Evolutionary conservation across 2,888 invertebrate genomes (phyloP), one percentile per base, ranked within the genome.

Genomic region (Boloria selene): DNA sequence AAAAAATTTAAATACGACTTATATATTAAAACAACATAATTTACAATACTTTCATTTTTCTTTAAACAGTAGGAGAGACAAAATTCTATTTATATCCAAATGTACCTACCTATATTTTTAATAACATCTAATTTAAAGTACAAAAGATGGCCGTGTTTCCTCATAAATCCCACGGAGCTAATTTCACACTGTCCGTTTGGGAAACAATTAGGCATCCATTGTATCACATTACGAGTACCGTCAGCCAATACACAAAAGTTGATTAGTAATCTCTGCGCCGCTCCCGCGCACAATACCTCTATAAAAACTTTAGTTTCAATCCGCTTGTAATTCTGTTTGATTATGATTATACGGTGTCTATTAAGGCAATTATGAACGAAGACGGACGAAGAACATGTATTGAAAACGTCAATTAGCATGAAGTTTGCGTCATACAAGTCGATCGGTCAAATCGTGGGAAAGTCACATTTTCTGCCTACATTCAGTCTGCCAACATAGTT

Each of bases 281-380:
- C 73, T 73, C 68, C 72, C 70, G 70, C 69, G 70, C 59, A 82
- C 81, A 85, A 81, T 81, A 72, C 76, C 74, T 75, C 75, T 79
- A 85, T 77, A 85, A 84, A 85, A 85, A 82, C 75, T 66, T 75
- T 78, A 77, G 74, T 78, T 79, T 79, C 82, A 83, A 88, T 83
- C 80, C 79, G 78, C 79, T 75, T 80, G 83, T 90, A 88, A 88
- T 85, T 85, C 82, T 82, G 78, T 85, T 86, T 87, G 87, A 88
- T 87, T 87, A 83, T 84, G 82, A 86, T 85, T 85, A 83, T 81
- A 82, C 79, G 78, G 76, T 78, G 79, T 83, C 85, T 88, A 87
- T 88, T 86, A 86, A 81, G 81, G 80, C 83, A 89, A 90, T 90
- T 90, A 90, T 88, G 77, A 82, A 61, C 70, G 75, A 79, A 81